Evolutionary conservation across 2,113 vertebrate genomes (phyloP).

Genomic region (Cochlearius cochlearius): DNA sequence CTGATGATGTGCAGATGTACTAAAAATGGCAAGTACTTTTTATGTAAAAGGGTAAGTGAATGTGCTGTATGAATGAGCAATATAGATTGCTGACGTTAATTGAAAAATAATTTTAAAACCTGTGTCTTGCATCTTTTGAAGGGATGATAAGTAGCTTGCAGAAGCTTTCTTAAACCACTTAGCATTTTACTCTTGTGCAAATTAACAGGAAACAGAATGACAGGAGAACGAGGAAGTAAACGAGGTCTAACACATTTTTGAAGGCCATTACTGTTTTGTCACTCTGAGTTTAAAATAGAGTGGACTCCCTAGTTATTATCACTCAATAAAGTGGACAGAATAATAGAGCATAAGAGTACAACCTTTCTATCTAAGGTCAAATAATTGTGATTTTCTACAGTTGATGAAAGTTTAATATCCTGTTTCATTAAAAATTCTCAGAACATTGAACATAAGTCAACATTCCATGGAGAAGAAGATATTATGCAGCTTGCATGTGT

Average conservation of each 20-base stretch:
- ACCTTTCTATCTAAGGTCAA: constrained; percentile 68
- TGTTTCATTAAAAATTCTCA: constrained; percentile 80
- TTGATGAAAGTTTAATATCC: constrained; percentile 75
- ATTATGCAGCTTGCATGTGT: constrained; percentile 84
- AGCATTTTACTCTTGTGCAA: background rate
- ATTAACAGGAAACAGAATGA: background rate
- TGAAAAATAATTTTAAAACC: background rate
- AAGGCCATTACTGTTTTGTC: background rate
- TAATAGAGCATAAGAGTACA: background rate
- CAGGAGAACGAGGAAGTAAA: background rate
- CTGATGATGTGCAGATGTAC: background rate
- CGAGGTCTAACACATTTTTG: background rate
- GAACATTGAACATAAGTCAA: constrained; percentile 78
- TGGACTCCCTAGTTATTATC: background rate
- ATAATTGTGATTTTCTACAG: constrained; percentile 68
- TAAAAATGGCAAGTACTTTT: background rate
- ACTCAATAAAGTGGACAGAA: background rate
- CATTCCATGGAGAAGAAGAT: constrained; percentile 80
- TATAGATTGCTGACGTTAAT: background rate
- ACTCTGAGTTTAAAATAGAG: background rate
- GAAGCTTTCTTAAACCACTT: background rate
- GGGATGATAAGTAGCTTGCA: background rate
- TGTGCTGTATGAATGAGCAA: background rate
- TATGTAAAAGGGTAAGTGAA: background rate
- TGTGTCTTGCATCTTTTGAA: background rate